Evolutionary conservation across 2,888 invertebrate genomes (phyloP).

Genomic region (Mantis religiosa): DNA sequence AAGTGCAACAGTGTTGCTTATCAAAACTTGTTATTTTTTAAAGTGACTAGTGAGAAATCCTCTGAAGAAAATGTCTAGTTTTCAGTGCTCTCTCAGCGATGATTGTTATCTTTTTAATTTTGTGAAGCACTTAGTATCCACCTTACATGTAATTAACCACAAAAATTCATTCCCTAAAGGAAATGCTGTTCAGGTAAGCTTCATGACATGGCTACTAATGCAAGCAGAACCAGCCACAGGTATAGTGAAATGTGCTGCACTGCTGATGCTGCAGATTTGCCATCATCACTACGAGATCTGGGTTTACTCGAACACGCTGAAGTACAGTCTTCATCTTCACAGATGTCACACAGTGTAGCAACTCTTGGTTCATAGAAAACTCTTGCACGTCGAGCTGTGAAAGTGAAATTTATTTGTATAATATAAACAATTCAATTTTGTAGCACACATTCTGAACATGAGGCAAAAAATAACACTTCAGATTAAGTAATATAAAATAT

Average conservation of each 20-base stretch:
- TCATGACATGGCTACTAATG: background rate
- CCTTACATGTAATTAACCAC: background rate
- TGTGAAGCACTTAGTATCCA: too few species aligned
- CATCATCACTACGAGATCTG: conserved; percentile 17
- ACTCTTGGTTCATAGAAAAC: conserved; percentile 72
- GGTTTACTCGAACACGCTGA: conserved; percentile 47
- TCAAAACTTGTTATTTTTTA: too few species aligned
- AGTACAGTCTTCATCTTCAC: conserved; percentile 63
- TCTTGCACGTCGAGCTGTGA: conserved; percentile 70
- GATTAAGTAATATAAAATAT: background rate
- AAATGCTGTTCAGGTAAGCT: background rate
- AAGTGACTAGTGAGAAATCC: too few species aligned
- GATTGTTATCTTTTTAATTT: too few species aligned
- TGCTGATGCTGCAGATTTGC: background rate
- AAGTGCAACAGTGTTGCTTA: too few species aligned
- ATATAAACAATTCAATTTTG: too few species aligned
- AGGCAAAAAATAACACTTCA: too few species aligned
- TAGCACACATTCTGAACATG: too few species aligned
- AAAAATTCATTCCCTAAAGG: background rate
- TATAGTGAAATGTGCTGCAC: background rate
- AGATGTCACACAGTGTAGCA: conserved; percentile 77
- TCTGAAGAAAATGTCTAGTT: too few species aligned
- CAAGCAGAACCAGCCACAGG: background rate
- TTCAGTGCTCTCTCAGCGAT: too few species aligned
- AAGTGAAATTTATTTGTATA: too few species aligned